Evolutionary conservation across 2,113 vertebrate genomes (phyloP).

Genomic region (Cyanocitta stelleri): DNA sequence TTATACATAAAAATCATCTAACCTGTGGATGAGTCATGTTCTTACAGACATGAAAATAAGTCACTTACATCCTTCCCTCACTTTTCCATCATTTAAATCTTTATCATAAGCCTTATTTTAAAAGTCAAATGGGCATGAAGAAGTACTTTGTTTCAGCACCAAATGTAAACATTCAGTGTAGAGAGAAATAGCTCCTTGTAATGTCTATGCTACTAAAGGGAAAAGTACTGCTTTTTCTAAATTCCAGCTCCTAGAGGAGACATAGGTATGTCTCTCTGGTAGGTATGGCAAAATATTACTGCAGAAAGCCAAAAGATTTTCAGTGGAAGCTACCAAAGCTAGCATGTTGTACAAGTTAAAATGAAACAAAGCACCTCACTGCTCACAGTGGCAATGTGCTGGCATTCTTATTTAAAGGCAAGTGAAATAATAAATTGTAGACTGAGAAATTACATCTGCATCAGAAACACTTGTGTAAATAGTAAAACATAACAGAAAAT

Average conservation of each 20-base stretch:
- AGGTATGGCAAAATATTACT: not conserved
- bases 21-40: not conserved
- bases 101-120: not conserved
- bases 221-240: not conserved
- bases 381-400: not conserved
- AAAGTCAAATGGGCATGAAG: not conserved
- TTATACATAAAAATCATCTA: not conserved
- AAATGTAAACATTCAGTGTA: not conserved
- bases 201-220: not conserved
- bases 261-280: not conserved
- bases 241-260: not conserved
- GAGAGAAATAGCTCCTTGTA: not conserved
- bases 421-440: not conserved
- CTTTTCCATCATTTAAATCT: not conserved
- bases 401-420: not conserved
- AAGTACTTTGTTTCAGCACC: not conserved
- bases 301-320: not conserved
- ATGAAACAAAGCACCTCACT: not conserved
- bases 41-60: not conserved
- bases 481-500: not conserved
- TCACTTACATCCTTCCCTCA: not conserved
- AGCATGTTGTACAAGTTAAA: not conserved
- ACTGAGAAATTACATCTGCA: not conserved
- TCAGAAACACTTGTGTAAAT: not conserved
- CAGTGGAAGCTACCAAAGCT: not conserved